Base-by-base conservation (phyloP, 2,113 vertebrate species). In the Ceyx cyanopectus region DNA sequence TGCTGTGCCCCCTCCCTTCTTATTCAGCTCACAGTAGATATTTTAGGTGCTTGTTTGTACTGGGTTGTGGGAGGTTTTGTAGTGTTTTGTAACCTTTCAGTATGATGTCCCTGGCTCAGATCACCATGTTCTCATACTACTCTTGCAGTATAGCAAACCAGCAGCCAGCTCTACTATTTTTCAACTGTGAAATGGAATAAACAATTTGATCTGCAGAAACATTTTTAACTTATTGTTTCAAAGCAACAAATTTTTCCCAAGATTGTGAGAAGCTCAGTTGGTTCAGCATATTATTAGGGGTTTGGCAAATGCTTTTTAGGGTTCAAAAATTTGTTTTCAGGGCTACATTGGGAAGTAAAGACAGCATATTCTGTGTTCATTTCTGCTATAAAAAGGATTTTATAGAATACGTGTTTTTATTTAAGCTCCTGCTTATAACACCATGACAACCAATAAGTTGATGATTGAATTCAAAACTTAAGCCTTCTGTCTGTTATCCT, bases 141-240 rank as follows among this genome's bases (percentile, higher is more conserved):
- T 53, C 43, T 70, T 32, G 58, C 16, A 77, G 60, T 7, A 46
- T 30, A 57, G 32, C 43, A 69, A 61, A 48, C 43, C 77, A 72
- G 41, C 48, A 48, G 87, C 77, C 78, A 72, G 69, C 69, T 70
- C 70, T 1, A 1, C 27, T 51, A 56, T 79, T 89, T 83, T 79
- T 92, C 67, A 70, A 89, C 40, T 79, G 34, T n/a, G 45, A 60
- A 86, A 69, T 23, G 63, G 62, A 68, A 92, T 65, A 86, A 94
- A 83, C 62, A 70, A 60, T 61, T 48, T 73, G 34, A 75, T 34
- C 45, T 34, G 67, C 51, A 79, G 62, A 70, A 79, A 66, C 43
- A n/a, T 17, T 81, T 82, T 68, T 93, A 21, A 11, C 83, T 79
- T 75, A 40, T 40, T 26, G 14, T 66, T 89, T 82, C 50, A 61